These are phyloP conservation scores for Syrrhaptes paradoxus DNA, from an alignment of 2,113 vertebrate species.

Conservation along the genomic window DNA sequence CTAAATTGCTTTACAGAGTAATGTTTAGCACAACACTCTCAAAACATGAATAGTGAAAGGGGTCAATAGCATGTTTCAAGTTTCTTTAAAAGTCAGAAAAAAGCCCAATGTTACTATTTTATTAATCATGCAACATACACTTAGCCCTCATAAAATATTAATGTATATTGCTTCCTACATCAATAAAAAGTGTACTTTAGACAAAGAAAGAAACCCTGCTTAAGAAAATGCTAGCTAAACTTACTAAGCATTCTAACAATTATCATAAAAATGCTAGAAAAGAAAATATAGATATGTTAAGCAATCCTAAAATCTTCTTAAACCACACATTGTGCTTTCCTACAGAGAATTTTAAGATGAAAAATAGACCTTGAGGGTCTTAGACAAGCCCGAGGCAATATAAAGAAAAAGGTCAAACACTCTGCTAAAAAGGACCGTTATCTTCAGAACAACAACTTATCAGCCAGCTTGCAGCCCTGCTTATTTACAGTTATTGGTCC, in stretches of 20 bases:
- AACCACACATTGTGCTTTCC: constrained; percentile 78
- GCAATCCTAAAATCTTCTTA: constrained; percentile 74
- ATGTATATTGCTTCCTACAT: constrained; percentile 59
- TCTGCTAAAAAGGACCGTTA: constrained; percentile 86
- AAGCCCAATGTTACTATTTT: constrained; percentile 38
- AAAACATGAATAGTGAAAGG: constrained; percentile 13
- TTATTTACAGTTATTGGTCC: constrained; percentile 95
- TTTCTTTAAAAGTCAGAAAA: constrained; percentile 60
- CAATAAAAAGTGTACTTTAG: constrained; percentile 66
- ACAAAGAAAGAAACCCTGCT: constrained; percentile 65
- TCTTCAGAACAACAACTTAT: constrained; percentile 89
- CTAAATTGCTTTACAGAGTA: constrained; percentile 34
- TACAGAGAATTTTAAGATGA: constrained; percentile 85
- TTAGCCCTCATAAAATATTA: constrained; percentile 77
- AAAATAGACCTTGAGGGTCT: constrained; percentile 85
- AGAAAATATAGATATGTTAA: constrained; percentile 68
- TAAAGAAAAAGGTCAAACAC: constrained; percentile 92
- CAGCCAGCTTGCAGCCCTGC: constrained; percentile 84
- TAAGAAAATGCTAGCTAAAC: constrained; percentile 61
- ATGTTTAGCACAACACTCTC: background rate
- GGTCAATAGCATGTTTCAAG: constrained; percentile 53
- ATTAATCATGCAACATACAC: constrained; percentile 59
- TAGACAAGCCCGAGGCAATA: constrained; percentile 85
- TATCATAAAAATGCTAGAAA: constrained; percentile 63
- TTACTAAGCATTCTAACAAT: constrained; percentile 61